phyloP scores from a whole-genome alignment of 1,140 invertebrate species.

The Paracyclopina nana region DNA sequence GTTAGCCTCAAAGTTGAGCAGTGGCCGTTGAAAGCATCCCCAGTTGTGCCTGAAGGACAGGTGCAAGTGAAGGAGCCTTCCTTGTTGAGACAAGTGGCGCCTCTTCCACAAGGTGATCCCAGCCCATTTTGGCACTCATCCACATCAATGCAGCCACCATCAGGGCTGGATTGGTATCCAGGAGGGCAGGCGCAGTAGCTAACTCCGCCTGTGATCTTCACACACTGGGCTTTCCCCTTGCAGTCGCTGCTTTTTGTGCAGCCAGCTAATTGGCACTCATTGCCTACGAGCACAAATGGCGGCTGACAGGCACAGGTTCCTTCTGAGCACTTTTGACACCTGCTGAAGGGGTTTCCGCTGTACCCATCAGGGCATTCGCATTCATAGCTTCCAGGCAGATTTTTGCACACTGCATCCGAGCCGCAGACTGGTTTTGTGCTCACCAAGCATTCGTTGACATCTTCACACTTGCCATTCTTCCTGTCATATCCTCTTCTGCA shows the following conservation, averaged over 20 bases:
- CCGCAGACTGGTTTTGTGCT: slow-evolving; percentile 50
- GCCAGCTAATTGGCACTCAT: slow-evolving; percentile 52
- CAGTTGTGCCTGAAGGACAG: slow-evolving; percentile 53
- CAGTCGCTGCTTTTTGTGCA: slow-evolving; percentile 55
- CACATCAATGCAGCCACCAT: slow-evolving; percentile 50
- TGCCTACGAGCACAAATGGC: slow-evolving; percentile 58
- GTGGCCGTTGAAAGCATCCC: slow-evolving; percentile 58
- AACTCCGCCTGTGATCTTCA: slow-evolving; percentile 64
- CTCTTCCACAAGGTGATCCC: slow-evolving; percentile 55
- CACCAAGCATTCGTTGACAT: slow-evolving; percentile 68
- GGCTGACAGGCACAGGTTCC: slow-evolving; percentile 61
- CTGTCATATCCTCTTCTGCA: slow-evolving; percentile 60
- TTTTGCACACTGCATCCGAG: slow-evolving; percentile 68
- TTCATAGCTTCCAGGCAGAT: slow-evolving; percentile 78
- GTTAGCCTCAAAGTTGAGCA: slow-evolving; percentile 48
- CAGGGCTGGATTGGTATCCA: slow-evolving; percentile 61
- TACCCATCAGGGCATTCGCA: slow-evolving; percentile 68
- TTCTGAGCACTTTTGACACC: slow-evolving; percentile 51
- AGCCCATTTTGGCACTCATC: slow-evolving; percentile 42
- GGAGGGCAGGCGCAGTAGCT: slow-evolving; percentile 70
- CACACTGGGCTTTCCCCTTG: slow-evolving; percentile 59
- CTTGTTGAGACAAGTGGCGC: slow-evolving; percentile 63
- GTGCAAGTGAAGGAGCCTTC: slow-evolving; percentile 46
- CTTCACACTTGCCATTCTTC: slow-evolving; percentile 49
- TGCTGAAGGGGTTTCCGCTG: slow-evolving; percentile 63